Percentiles rank a stretch among this genome's conserved stretches.
Evolutionary conservation across 2,113 vertebrate genomes (phyloP).

Genomic region (Paralichthys olivaceus): DNA sequence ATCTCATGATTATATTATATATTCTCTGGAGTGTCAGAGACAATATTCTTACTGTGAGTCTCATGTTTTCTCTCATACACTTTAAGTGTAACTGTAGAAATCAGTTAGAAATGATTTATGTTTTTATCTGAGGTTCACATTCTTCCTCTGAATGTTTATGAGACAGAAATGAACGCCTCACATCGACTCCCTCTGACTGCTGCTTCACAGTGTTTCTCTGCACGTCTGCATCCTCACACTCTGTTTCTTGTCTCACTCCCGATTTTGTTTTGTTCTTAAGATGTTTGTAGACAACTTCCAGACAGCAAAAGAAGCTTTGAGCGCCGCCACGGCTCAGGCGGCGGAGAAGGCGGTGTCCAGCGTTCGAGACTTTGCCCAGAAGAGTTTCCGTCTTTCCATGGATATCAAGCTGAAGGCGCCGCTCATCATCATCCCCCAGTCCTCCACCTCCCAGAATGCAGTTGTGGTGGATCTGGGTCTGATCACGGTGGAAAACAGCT

Average conservation of each 20-base stretch:
- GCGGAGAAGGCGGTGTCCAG: slow-evolving; percentile 93
- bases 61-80: neutral
- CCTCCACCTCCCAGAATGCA: slow-evolving; percentile 86
- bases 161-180: slow-evolving; percentile 46
- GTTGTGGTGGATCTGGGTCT: slow-evolving; percentile 93
- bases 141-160: slow-evolving; percentile 20
- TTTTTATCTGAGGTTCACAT: slow-evolving; percentile 12
- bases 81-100: neutral
- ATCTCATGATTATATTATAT: too few relatives aligned
- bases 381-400: slow-evolving; percentile 91
- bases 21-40: neutral
- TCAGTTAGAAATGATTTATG: too few relatives aligned
- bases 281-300: slow-evolving; percentile 94
- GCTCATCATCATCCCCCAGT: slow-evolving; percentile 92
- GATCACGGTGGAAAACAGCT: slow-evolving; percentile 90
- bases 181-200: slow-evolving; percentile 8
- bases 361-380: slow-evolving; percentile 91
- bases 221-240: neutral
- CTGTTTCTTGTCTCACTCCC: neutral
- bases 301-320: slow-evolving; percentile 90
- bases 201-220: neutral
- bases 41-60: neutral
- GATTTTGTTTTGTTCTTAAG: slow-evolving; percentile 71
- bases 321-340: slow-evolving; percentile 90
- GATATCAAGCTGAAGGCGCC: slow-evolving; percentile 93